Conservation (phyloP, 2,888 invertebrate species). For the Labia minor region DNA sequence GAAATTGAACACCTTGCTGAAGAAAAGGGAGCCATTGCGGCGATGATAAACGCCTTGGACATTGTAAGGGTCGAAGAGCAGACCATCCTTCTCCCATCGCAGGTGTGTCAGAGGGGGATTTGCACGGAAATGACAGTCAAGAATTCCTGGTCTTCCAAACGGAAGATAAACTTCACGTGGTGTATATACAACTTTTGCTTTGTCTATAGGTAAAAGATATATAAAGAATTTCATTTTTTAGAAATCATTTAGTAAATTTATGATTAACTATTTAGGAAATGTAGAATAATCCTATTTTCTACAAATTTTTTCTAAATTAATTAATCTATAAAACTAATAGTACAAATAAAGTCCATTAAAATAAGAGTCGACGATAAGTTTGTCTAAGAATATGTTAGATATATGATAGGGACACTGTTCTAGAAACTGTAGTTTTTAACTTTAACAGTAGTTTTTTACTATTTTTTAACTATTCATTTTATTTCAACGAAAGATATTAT, state of each 20-base stretch:
- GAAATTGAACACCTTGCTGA: constrained; percentile 45
- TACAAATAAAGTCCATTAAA: too few relatives aligned
- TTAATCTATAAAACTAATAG: too few relatives aligned
- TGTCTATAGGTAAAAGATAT: constrained; percentile 50
- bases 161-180: constrained; percentile 76
- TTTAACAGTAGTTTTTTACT: too few relatives aligned
- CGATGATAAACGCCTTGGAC: constrained; percentile 77
- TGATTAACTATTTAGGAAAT: too few relatives aligned
- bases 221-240: background rate
- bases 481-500: too few relatives aligned
- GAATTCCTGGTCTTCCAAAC: constrained; percentile 65
- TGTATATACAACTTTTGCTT: constrained; percentile 81
- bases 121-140: constrained; percentile 85
- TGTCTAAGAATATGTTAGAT: too few relatives aligned
- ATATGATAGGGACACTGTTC: too few relatives aligned
- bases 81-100: constrained; percentile 88
- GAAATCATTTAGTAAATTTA: too few relatives aligned
- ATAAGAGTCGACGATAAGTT: too few relatives aligned
- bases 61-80: constrained; percentile 80
- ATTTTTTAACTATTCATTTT: too few relatives aligned
- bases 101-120: constrained; percentile 83
- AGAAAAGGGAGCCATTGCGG: constrained; percentile 71
- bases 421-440: too few relatives aligned
- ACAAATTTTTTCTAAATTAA: background rate
- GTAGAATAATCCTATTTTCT: too few relatives aligned